Percentiles rank a stretch among this genome's conserved stretches.
These are phyloP conservation scores for Phalacrocorax aristotelis DNA, from an alignment of 2,113 vertebrate species.

Conservation along the genomic window DNA sequence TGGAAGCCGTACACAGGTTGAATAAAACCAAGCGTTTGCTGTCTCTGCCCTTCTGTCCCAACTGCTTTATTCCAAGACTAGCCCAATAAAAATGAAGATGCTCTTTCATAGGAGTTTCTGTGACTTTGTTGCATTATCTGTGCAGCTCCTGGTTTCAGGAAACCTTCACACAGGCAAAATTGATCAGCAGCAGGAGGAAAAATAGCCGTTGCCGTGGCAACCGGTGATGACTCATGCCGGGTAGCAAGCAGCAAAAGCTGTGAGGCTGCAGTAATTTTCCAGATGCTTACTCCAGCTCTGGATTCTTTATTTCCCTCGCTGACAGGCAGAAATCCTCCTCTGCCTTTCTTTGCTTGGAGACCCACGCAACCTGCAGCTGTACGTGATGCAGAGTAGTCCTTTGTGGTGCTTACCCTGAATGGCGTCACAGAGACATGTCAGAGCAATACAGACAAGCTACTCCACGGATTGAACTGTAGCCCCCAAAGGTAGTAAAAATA, in stretches of 20 bases:
- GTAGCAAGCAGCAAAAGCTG: conserved; percentile 36
- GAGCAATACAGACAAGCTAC: background rate
- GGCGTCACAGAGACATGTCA: background rate
- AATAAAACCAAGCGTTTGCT: background rate
- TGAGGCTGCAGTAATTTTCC: conserved; percentile 81
- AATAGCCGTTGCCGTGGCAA: conserved; percentile 65
- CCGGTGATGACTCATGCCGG: conserved; percentile 68
- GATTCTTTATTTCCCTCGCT: background rate
- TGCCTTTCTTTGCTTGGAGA: background rate
- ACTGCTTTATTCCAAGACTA: background rate
- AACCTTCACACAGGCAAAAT: conserved; percentile 52
- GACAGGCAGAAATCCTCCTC: conserved; percentile 38
- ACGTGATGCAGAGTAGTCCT: background rate
- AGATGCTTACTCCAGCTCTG: conserved; percentile 66
- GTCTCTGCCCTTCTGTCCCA: background rate
- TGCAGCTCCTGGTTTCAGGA: conserved; percentile 50
- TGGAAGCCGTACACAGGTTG: background rate
- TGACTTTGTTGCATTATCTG: conserved; percentile 30
- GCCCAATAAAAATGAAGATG: background rate
- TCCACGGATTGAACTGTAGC: background rate
- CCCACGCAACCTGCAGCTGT: background rate
- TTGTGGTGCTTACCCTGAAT: background rate
- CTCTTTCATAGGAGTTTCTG: background rate
- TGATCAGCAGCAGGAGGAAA: conserved; percentile 65
- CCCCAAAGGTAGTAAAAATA: conserved; percentile 20